Percentiles rank a stretch among this genome's conserved stretches.
Conservation (phyloP, 2,797 vertebrate genomes). For the Epinephelus awoara region DNA sequence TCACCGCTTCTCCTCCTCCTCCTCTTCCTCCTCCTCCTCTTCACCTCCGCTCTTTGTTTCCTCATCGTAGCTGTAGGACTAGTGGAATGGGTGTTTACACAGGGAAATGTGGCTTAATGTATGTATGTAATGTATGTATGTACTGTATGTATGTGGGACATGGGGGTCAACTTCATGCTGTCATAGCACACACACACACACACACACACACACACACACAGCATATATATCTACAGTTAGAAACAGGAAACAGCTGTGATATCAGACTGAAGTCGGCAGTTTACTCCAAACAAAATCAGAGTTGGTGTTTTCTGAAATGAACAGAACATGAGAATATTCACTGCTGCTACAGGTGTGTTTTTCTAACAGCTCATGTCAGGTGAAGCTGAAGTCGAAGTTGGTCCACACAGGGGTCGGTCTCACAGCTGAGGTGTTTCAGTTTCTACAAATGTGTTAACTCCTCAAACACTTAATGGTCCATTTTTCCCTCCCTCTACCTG, state of each 20-base stretch:
- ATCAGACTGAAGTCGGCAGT: conserved; percentile 36
- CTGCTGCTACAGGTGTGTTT: too few relatives aligned
- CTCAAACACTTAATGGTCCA: too few relatives aligned
- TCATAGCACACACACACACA: conserved; percentile 47
- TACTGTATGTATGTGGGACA: conserved; percentile 56
- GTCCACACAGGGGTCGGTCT: too few relatives aligned
- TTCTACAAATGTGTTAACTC: too few relatives aligned
- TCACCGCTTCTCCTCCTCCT: conserved; percentile 47
- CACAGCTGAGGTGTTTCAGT: too few relatives aligned
- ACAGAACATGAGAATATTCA: too few relatives aligned
- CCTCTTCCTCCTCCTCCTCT: neutral
- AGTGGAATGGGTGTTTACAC: conserved; percentile 76
- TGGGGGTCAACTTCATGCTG: conserved; percentile 69
- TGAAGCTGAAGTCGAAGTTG: too few relatives aligned
- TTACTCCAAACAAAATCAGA: conserved; percentile 20
- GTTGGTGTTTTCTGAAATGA: conserved; percentile 6
- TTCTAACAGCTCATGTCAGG: too few relatives aligned
- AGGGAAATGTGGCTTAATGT: conserved; percentile 69
- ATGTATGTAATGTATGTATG: conserved; percentile 27
- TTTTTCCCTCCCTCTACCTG: too few relatives aligned
- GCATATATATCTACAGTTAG: neutral
- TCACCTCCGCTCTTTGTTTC: conserved; percentile 57
- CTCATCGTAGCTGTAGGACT: conserved; percentile 71
- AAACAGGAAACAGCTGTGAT: conserved; percentile 28
- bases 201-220: conserved; percentile 19